Conservation (phyloP, 2,888 invertebrate genomes). For the Augochlorella aurata region DNA sequence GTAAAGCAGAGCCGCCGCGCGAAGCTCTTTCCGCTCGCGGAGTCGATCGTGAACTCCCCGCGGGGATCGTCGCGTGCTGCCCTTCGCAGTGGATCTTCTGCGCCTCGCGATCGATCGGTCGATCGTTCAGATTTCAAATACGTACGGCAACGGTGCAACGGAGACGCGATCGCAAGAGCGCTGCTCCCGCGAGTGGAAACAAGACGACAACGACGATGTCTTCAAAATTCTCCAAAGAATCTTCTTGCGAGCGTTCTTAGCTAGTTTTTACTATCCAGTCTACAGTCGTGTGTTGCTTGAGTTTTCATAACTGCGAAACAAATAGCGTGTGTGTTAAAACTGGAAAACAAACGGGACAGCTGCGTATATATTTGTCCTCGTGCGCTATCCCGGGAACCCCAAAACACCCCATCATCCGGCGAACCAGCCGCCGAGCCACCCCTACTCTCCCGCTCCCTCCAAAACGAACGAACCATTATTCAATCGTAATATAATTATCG, state of each 20-base stretch:
- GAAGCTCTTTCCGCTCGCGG: slow-evolving; percentile 21
- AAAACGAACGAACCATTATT: slow-evolving; percentile 49
- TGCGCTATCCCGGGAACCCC: slow-evolving; percentile 20
- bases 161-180: not conserved
- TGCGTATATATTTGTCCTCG: slow-evolving; percentile 49
- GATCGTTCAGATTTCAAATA: not conserved
- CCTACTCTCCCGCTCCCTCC: slow-evolving; percentile 2
- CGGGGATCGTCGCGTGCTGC: not conserved
- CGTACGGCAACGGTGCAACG: slow-evolving; percentile 1
- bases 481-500: slow-evolving; percentile 59
- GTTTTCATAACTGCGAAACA: slow-evolving; percentile 70
- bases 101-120: slow-evolving; percentile 19
- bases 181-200: slow-evolving; percentile 40
- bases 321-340: slow-evolving; percentile 72
- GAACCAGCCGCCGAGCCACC: slow-evolving; percentile 23
- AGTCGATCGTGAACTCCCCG: slow-evolving; percentile 23
- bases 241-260: slow-evolving; percentile 71
- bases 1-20: slow-evolving; percentile 33
- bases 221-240: slow-evolving; percentile 79
- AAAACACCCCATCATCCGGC: not conserved
- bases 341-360: slow-evolving; percentile 53
- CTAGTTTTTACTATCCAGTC: slow-evolving; percentile 74
- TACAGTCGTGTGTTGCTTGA: slow-evolving; percentile 79
- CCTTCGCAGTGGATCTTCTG: too few relatives aligned
- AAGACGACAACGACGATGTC: slow-evolving; percentile 58